These are phyloP conservation scores for Matsumyia berberina DNA, from an alignment of 2,888 invertebrate genomes.

Conservation along the genomic window DNA sequence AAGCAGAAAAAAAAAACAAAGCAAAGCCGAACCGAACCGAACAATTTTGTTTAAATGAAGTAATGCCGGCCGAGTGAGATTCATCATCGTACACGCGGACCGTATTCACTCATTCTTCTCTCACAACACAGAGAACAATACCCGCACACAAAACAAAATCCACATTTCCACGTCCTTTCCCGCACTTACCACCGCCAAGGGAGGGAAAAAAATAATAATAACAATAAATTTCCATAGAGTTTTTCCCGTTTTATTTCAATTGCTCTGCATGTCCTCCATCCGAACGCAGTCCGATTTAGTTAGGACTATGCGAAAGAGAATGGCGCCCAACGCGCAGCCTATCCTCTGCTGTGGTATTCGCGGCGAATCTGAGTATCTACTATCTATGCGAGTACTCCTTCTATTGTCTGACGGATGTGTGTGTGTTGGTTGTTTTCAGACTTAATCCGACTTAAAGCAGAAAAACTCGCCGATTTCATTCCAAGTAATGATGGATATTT, in stretches of 20 bases:
- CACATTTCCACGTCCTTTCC: conserved; percentile 24
- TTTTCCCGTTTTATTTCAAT: conserved; percentile 68
- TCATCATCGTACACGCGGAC: conserved; percentile 39
- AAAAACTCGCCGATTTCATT: conserved; percentile 69
- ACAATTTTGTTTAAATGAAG: conserved; percentile 66
- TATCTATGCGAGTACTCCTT: conserved; percentile 15
- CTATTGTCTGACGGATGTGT: conserved; percentile 42
- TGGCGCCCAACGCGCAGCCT: conserved; percentile 57
- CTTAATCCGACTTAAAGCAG: conserved; percentile 76
- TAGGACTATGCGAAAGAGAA: conserved; percentile 24
- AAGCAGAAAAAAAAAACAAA: conserved; percentile 2
- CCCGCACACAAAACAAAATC: conserved; percentile 19
- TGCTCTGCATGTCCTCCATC: conserved; percentile 44
- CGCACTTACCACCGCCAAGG: conserved; percentile 3
- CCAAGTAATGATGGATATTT: conserved; percentile 71
- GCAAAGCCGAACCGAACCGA: conserved; percentile 26
- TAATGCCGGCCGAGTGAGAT: conserved; percentile 62
- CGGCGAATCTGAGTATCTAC: conserved; percentile 42
- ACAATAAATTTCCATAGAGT: conserved; percentile 75
- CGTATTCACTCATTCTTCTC: not conserved
- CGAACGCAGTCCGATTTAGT: conserved; percentile 48
- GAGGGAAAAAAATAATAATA: conserved; percentile 55
- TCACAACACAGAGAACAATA: conserved; percentile 25
- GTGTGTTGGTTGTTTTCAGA: conserved; percentile 55
- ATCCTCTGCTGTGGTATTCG: conserved; percentile 34